Conservation (phyloP, 2,797 vertebrate genomes). For the Sylvilagus floridanus region DNA sequence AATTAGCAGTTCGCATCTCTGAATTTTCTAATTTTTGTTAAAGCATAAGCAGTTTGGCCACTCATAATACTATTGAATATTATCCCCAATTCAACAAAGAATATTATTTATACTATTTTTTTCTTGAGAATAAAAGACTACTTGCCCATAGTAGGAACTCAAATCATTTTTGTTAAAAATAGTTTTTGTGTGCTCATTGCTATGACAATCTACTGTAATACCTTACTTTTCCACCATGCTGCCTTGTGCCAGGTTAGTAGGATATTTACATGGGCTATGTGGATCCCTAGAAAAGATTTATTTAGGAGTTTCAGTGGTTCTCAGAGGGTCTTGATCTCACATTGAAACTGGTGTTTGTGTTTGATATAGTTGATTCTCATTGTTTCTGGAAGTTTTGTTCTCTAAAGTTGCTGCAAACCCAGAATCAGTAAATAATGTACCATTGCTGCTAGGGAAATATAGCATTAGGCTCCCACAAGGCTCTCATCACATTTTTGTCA, state of each 20-base stretch:
- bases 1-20: neutral
- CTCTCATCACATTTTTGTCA: neutral
- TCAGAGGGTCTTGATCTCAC: neutral
- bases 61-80: neutral
- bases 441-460: neutral
- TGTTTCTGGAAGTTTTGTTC: neutral
- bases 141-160: neutral
- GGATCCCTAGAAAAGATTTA: neutral
- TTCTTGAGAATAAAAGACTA: slow-evolving; percentile 4
- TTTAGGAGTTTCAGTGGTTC: neutral
- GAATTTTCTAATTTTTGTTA: slow-evolving; percentile 44
- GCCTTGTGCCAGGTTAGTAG: neutral
- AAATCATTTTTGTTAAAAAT: slow-evolving; percentile 24
- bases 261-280: neutral
- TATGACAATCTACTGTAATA: neutral
- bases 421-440: neutral
- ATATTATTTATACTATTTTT: neutral
- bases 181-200: neutral
- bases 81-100: slow-evolving; percentile 4
- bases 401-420: neutral
- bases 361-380: neutral
- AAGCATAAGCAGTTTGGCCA: neutral
- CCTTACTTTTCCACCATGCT: neutral
- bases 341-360: slow-evolving; percentile 13
- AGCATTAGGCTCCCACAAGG: neutral